Evolutionary conservation across 2,113 vertebrate genomes (phyloP), one percentile per base, ranked within the genome.

Genomic region (Oenanthe melanoleuca): DNA sequence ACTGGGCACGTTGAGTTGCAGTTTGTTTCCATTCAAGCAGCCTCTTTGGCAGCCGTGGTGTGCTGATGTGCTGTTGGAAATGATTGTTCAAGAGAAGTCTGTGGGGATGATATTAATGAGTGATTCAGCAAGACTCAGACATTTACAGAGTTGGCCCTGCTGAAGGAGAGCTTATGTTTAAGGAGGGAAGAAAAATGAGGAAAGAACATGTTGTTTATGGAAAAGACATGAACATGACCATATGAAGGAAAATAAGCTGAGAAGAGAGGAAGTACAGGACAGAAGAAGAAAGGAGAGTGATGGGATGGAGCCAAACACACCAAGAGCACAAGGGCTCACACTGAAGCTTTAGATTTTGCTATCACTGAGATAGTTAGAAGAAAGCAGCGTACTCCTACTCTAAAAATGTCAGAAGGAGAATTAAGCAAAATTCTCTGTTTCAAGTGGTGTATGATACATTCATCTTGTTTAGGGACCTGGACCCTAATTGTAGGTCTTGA

Each of bases 51-150:
- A 92, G 61, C 85, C 55, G 4, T 23, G 34, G 66, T 78, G 81
- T 78, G 74, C 71, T 92, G 80, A 89, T 86, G 88, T 80, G 47
- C 56, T 29, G 2, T 47, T 95, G 78, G 84, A 89, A 94, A 91
- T 2, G 4, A 59, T 69, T 72, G 63, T 79, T 89, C 50, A 91
- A 65, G 78, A 81, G 33, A 59, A 81, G 45, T 79, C 73, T 92
- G 92, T 92, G 67, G 56, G 66, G 47, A 65, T 88, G 24, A 29
- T 86, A 26, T 45, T 92, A 83, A 86, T 83, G 55, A 74, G 38
- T 80, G 84, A 87, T 91, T 93, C 78, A 71, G 60, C 49, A 95
- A 67, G 87, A 85, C 53, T 37, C 83, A 70, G 57, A 83, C 22
- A 45, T 80, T 89, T 84, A 71, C 56, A 67, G 37, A 86, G 34